Evolutionary conservation across 2,113 vertebrate genomes (phyloP).

Genomic region (Thunnus thynnus): DNA sequence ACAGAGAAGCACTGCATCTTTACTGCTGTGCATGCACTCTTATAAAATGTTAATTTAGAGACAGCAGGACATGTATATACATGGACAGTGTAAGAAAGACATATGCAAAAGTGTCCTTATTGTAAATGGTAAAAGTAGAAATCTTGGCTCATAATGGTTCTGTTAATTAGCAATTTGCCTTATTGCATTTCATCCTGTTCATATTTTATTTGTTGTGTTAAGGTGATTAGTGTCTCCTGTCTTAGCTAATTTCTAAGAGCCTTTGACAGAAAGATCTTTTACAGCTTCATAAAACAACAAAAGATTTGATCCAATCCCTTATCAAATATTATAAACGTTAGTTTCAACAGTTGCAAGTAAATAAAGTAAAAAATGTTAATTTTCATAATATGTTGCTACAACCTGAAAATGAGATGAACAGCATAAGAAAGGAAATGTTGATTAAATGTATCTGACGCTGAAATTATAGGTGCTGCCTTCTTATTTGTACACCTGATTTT

Average conservation of each 20-base stretch:
- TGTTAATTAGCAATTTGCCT: no score
- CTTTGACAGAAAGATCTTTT: background rate
- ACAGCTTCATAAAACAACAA: conserved; percentile 4
- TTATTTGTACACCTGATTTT: background rate
- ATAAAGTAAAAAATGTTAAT: conserved; percentile 21
- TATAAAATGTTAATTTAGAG: background rate
- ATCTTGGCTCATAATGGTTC: no score
- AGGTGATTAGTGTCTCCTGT: background rate
- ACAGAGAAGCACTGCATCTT: conserved; percentile 3
- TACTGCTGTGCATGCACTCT: background rate
- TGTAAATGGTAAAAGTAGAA: no score
- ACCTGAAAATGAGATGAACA: background rate
- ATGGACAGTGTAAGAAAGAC: background rate
- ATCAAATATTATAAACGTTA: conserved; percentile 26
- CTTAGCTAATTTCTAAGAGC: background rate
- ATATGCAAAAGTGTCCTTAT: no score
- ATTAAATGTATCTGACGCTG: background rate
- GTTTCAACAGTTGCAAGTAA: conserved; percentile 16
- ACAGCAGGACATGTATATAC: background rate
- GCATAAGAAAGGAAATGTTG: conserved; percentile 9
- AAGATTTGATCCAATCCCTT: background rate
- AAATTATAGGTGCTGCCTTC: background rate
- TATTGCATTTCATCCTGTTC: background rate
- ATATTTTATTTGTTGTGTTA: background rate
- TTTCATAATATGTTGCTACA: conserved; percentile 7